Conservation (phyloP, 2,888 invertebrate genomes). For the Molanna angustata region DNA sequence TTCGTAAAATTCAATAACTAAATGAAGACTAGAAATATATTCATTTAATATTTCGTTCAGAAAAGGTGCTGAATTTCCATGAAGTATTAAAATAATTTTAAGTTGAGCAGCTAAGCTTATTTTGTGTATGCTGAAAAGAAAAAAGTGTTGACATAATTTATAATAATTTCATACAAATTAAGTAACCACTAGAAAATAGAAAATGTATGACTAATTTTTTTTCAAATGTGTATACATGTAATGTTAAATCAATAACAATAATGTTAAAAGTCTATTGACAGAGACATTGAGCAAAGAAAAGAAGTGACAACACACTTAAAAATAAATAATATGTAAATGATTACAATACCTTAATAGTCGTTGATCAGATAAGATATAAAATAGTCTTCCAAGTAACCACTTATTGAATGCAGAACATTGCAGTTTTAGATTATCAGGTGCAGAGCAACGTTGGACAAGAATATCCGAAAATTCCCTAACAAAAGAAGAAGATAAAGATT, state of each 20-base stretch:
- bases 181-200: no score
- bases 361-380: constrained; percentile 59
- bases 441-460: constrained; percentile 45
- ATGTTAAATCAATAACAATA: no score
- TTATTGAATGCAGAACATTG: constrained; percentile 56
- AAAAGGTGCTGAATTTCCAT: constrained; percentile 51
- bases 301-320: no score
- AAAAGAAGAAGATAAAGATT: not conserved
- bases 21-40: constrained; percentile 47
- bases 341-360: constrained; percentile 47
- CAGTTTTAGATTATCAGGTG: constrained; percentile 34
- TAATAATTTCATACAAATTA: no score
- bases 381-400: constrained; percentile 66
- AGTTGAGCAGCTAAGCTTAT: constrained; percentile 56
- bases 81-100: constrained; percentile 54
- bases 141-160: no score
- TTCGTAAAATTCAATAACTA: constrained; percentile 47
- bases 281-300: no score
- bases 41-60: constrained; percentile 50
- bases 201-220: no score
- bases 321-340: no score
- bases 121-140: constrained; percentile 49
- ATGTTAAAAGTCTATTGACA: no score
- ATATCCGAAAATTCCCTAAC: no score
- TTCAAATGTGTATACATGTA: no score